Percentiles rank a stretch among this genome's conserved stretches.
Evolutionary conservation across 2,888 invertebrate genomes (phyloP).

Genomic region (Hypsopygia costalis): DNA sequence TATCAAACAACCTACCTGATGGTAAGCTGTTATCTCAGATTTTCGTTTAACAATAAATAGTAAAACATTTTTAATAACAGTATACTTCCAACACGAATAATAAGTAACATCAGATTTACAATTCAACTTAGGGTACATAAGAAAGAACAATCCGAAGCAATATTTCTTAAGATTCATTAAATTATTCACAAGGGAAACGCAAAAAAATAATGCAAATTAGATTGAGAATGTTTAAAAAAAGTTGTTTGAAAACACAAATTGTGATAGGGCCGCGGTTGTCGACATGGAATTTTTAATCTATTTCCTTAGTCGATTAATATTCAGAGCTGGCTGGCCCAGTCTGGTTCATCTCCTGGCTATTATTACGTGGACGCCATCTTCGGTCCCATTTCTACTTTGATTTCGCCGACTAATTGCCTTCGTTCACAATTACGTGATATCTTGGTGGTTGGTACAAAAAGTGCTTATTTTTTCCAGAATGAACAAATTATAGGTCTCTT

Average conservation of each 20-base stretch:
- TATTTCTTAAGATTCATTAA: constrained; percentile 74
- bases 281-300: constrained; percentile 80
- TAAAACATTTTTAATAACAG: constrained; percentile 10
- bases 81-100: constrained; percentile 1
- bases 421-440: constrained; percentile 1
- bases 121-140: constrained; percentile 6
- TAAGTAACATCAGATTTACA: constrained; percentile 3
- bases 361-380: constrained; percentile 69
- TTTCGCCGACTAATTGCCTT: constrained; percentile 66
- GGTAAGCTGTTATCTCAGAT: no score
- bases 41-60: background rate
- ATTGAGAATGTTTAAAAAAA: constrained; percentile 65
- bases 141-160: constrained; percentile 33
- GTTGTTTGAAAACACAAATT: constrained; percentile 74
- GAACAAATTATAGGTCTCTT: no score
- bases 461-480: no score
- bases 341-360: constrained; percentile 80
- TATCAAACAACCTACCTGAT: no score
- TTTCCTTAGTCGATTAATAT: constrained; percentile 80
- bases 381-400: constrained; percentile 58
- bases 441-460: background rate
- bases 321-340: constrained; percentile 68
- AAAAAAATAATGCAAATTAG: constrained; percentile 75
- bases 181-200: constrained; percentile 72
- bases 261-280: constrained; percentile 56